These are phyloP conservation scores for Drosophila aff. DNA, from an alignment of 1,140 invertebrate genomes.

Conservation along the genomic window DNA sequence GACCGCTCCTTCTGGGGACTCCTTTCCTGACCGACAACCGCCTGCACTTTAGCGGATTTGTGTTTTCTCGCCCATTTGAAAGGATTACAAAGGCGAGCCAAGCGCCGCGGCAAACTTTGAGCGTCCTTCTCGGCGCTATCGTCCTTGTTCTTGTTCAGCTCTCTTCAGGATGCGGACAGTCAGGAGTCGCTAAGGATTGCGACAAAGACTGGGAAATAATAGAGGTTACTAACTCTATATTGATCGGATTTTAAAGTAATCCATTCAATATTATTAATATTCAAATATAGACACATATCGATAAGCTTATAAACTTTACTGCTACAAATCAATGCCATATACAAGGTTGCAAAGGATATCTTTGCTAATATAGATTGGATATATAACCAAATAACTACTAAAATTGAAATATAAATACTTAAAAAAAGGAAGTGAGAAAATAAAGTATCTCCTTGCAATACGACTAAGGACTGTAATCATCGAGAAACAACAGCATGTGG, in stretches of 20 bases:
- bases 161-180: background rate
- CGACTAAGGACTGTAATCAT: background rate
- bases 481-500: background rate
- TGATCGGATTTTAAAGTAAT: no score
- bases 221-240: background rate
- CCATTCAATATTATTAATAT: no score
- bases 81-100: conserved; percentile 70
- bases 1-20: conserved; percentile 3
- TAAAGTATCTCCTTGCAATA: background rate
- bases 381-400: no score
- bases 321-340: no score
- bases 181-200: conserved; percentile 1
- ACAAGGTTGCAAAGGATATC: no score
- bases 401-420: background rate
- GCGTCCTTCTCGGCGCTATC: conserved; percentile 3
- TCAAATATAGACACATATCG: no score
- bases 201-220: no score
- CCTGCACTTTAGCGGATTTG: conserved; percentile 81
- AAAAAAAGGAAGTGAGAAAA: background rate
- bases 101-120: conserved; percentile 48
- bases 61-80: conserved; percentile 81
- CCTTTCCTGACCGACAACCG: conserved; percentile 65
- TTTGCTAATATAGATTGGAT: no score
- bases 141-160: background rate
- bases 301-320: no score